These are phyloP conservation scores for Pan paniscus DNA, from an alignment of 2,113 vertebrate genomes.

Conservation along the genomic window DNA sequence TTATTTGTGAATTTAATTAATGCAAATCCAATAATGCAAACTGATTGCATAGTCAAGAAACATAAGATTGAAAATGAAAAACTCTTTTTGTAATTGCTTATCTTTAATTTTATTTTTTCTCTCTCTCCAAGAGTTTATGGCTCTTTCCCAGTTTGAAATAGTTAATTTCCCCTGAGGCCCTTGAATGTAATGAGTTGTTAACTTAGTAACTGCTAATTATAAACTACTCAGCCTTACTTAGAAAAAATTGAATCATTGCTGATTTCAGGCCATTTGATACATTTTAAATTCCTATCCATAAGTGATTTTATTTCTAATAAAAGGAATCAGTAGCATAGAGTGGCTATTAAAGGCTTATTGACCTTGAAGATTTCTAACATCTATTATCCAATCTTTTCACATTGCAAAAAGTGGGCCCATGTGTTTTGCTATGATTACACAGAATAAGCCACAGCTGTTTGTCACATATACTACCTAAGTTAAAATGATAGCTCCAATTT, in stretches of 20 bases:
- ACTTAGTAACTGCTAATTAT: constrained; percentile 55
- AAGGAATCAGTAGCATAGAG: background rate
- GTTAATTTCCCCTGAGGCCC: constrained; percentile 44
- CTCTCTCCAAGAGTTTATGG: constrained; percentile 51
- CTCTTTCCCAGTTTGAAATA: constrained; percentile 49
- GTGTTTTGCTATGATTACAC: background rate
- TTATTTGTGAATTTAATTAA: constrained; percentile 4
- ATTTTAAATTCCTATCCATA: background rate
- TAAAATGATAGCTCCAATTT: background rate
- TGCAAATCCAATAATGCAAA: constrained; percentile 39
- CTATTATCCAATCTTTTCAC: background rate
- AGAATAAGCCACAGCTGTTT: background rate
- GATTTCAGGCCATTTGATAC: background rate
- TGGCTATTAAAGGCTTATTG: background rate
- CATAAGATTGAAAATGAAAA: background rate
- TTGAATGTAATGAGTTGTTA: constrained; percentile 54
- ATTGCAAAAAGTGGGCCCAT: background rate
- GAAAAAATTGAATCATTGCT: constrained; percentile 8
- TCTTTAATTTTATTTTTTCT: constrained; percentile 53
- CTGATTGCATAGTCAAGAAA: background rate
- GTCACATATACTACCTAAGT: background rate
- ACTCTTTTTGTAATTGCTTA: constrained; percentile 33
- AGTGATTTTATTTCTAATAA: background rate
- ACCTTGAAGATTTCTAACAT: background rate
- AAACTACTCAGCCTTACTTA: constrained; percentile 42